Percentiles rank a stretch among this genome's conserved stretches.
These are phyloP conservation scores for Takifugu ocellatus DNA, from an alignment of 2,797 vertebrate genomes.

Conservation along the genomic window DNA sequence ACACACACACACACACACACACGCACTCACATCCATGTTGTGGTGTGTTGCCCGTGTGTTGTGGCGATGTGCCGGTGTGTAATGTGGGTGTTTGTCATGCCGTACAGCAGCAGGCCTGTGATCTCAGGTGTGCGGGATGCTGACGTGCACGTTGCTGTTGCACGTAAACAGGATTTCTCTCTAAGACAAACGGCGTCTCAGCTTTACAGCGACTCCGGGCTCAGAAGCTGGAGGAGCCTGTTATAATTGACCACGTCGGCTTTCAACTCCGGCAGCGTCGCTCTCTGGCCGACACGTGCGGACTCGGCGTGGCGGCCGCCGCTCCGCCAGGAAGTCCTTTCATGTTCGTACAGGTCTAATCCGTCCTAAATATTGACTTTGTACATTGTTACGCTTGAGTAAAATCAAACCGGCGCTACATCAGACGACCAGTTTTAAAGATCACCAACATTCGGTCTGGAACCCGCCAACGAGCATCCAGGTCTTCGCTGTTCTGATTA, in stretches of 20 bases:
- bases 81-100: constrained; percentile 64
- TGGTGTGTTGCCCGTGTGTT: constrained; percentile 39
- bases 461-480: no score
- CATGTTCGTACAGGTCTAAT: no score
- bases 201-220: constrained; percentile 42
- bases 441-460: no score
- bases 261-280: constrained; percentile 41
- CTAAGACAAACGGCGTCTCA: constrained; percentile 42
- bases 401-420: no score
- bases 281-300: constrained; percentile 11
- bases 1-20: constrained; percentile 12
- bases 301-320: no score
- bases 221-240: constrained; percentile 51
- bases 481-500: no score
- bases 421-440: no score
- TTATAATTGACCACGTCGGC: constrained; percentile 59
- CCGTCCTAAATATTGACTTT: no score
- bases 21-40: constrained; percentile 20
- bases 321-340: no score
- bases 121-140: constrained; percentile 52
- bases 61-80: constrained; percentile 50
- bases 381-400: no score
- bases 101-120: constrained; percentile 56
- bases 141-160: constrained; percentile 52
- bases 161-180: constrained; percentile 57